These are phyloP conservation scores for Sarcophaga caerulescens DNA, from an alignment of 2,888 invertebrate species.

Conservation along the genomic window DNA sequence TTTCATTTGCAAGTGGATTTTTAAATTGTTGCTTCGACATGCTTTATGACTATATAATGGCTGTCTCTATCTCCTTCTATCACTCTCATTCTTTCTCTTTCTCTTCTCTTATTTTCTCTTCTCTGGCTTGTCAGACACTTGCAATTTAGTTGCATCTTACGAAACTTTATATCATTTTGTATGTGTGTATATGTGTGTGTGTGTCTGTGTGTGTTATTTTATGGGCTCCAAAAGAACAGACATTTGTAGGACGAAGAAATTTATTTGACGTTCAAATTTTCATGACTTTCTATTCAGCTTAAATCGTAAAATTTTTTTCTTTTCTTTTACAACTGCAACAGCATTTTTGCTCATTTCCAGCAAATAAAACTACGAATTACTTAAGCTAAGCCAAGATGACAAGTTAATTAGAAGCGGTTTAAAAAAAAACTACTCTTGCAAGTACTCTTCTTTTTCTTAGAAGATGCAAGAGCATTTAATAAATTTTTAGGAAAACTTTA, in stretches of 20 bases:
- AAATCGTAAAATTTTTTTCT: too few species aligned
- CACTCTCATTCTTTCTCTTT: neutral
- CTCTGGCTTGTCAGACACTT: neutral
- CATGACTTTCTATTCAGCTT: too few species aligned
- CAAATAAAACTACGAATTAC: neutral
- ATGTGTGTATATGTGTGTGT: neutral
- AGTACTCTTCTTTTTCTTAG: too few species aligned
- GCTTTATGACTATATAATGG: slow-evolving; percentile 16
- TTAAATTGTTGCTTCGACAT: slow-evolving; percentile 24
- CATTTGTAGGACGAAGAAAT: too few species aligned
- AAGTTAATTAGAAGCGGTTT: neutral
- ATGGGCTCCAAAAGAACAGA: too few species aligned
- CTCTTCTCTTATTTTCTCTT: neutral
- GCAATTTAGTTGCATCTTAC: too few species aligned
- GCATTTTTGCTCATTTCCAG: neutral
- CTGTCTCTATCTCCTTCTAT: neutral
- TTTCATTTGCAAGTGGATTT: slow-evolving; percentile 5
- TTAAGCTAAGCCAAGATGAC: neutral
- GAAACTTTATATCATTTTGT: neutral
- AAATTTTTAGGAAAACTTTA: too few species aligned
- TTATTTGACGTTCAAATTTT: too few species aligned
- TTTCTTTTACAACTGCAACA: too few species aligned
- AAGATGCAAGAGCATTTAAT: too few species aligned
- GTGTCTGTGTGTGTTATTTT: neutral
- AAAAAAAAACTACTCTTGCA: neutral